phyloP scores from a whole-genome alignment of 2,797 vertebrate genomes.

The Margarornis squamiger region DNA sequence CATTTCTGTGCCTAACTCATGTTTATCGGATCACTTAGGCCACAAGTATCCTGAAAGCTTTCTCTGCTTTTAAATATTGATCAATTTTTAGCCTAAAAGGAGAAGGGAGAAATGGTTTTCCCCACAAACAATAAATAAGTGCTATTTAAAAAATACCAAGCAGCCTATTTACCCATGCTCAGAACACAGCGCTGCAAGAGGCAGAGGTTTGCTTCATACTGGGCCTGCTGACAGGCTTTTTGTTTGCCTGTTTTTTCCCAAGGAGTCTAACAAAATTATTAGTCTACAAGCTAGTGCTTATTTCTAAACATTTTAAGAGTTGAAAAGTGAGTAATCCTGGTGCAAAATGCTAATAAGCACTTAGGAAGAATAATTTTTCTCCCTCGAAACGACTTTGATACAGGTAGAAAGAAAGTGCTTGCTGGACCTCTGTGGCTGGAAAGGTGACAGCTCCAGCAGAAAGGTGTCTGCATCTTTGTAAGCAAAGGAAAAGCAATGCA shows the following conservation, averaged over 20 bases:
- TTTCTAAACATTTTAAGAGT: not conserved
- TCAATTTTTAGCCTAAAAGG: not conserved
- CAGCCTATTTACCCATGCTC: not conserved
- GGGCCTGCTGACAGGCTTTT: not conserved
- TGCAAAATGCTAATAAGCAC: constrained; percentile 1
- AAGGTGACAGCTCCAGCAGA: not conserved
- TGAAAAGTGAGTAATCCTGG: not conserved
- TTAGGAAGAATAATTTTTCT: not conserved
- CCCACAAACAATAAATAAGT: not conserved
- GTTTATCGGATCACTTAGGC: not conserved
- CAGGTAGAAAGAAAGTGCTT: not conserved
- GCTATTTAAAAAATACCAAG: not conserved
- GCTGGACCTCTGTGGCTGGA: not conserved
- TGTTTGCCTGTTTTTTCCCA: not conserved
- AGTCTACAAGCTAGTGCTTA: not conserved
- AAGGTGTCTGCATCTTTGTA: not conserved
- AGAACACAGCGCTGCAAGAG: not conserved
- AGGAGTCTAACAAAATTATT: not conserved
- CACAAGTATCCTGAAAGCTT: not conserved
- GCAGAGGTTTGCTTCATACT: not conserved
- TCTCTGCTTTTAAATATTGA: not conserved
- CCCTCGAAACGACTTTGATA: not conserved
- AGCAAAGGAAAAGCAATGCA: not conserved
- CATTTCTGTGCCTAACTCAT: not conserved
- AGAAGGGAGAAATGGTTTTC: not conserved